Conservation (phyloP, 2,888 invertebrate genomes). For the Cataglyphis albicans region DNA sequence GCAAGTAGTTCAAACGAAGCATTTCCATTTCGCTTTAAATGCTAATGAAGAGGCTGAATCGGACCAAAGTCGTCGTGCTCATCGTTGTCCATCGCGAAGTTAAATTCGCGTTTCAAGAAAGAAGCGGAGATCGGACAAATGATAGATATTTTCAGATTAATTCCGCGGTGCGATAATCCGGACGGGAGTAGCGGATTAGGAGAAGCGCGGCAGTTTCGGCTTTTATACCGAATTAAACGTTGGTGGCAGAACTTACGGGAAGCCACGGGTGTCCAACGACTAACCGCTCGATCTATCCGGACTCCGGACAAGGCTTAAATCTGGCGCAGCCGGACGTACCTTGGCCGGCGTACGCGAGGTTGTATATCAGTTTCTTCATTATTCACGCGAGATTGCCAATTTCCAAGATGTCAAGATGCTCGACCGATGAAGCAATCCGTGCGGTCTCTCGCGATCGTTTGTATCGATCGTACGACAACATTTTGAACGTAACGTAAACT, state of each 20-base stretch:
- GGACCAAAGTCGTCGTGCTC: background rate
- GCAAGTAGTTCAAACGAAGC: conserved; percentile 36
- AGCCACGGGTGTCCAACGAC: conserved; percentile 52
- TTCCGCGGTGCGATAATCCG: conserved; percentile 54
- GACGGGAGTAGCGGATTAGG: conserved; percentile 47
- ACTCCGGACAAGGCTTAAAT: conserved; percentile 34
- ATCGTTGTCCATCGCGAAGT: conserved; percentile 8
- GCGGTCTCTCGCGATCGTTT: conserved; percentile 23
- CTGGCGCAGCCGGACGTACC: conserved; percentile 3
- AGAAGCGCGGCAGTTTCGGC: conserved; percentile 26
- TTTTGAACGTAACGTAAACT: background rate
- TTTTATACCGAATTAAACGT: conserved; percentile 16
- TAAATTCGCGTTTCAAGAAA: conserved; percentile 36
- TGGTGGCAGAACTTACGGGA: conserved; percentile 35
- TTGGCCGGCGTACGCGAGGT: background rate
- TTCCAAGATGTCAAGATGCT: conserved; percentile 30
- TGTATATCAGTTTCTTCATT: conserved; percentile 48
- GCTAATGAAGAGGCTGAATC: conserved; percentile 73
- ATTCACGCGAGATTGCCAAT: conserved; percentile 53
- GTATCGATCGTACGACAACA: conserved; percentile 28
- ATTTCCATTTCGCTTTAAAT: conserved; percentile 79
- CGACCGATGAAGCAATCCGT: conserved; percentile 39
- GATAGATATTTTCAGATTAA: conserved; percentile 57
- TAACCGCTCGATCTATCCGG: conserved; percentile 62
- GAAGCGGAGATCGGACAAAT: conserved; percentile 54